phyloP scores from a whole-genome alignment of 2,113 vertebrate genomes.

The Erythrocercus mccallii region DNA sequence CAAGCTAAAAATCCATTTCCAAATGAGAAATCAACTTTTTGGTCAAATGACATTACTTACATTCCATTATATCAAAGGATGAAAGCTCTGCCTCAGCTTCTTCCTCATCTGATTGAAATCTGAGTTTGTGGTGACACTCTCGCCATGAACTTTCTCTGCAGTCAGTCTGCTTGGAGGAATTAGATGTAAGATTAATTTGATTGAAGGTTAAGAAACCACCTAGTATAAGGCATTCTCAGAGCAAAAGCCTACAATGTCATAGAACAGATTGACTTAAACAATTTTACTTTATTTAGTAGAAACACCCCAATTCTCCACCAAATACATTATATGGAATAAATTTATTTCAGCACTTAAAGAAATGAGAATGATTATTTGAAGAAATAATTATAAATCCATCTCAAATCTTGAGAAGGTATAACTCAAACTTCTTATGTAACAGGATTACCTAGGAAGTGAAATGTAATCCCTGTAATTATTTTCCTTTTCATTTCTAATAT shows the following conservation, averaged over 20 bases:
- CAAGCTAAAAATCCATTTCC: not conserved
- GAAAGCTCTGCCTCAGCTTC: not conserved
- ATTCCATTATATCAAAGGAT: not conserved
- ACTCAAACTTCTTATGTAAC: not conserved
- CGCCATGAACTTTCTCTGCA: not conserved
- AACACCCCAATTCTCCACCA: accelerated
- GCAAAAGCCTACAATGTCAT: not conserved
- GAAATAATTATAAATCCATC: not conserved
- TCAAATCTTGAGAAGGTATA: not conserved
- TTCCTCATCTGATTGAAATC: not conserved
- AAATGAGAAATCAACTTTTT: not conserved
- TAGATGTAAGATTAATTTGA: not conserved
- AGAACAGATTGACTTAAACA: not conserved
- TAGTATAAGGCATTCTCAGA: not conserved
- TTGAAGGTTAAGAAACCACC: not conserved
- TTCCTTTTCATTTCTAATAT: not conserved
- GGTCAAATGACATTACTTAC: not conserved
- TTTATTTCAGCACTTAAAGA: not conserved
- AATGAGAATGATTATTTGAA: not conserved
- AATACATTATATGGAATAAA: not conserved
- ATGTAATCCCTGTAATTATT: slow-evolving; percentile 15
- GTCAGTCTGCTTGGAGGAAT: not conserved
- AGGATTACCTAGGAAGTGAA: not conserved
- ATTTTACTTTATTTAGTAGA: not conserved
- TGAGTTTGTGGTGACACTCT: not conserved